These are phyloP conservation scores for Momotus momota DNA, from an alignment of 2,797 vertebrate genomes.

Conservation along the genomic window DNA sequence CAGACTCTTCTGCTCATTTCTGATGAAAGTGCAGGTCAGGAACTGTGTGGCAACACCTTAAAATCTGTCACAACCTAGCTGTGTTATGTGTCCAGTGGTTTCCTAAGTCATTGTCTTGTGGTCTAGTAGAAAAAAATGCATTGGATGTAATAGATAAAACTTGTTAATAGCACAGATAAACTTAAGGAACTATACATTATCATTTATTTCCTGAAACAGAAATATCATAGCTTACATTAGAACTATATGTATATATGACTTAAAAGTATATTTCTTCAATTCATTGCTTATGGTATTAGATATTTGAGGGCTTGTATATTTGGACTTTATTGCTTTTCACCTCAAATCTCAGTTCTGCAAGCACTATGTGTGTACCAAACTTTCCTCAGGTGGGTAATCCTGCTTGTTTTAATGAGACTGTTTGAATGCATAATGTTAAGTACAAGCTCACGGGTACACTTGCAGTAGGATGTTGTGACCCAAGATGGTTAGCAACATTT, in stretches of 20 bases:
- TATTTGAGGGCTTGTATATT: neutral
- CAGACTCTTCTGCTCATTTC: neutral
- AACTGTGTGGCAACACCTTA: neutral
- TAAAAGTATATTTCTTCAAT: neutral
- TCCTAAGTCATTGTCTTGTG: neutral
- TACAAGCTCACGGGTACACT: neutral
- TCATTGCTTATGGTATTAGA: neutral
- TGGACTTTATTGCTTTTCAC: neutral
- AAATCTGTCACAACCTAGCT: neutral
- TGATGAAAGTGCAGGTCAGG: neutral
- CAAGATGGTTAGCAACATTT: neutral
- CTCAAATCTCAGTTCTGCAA: neutral
- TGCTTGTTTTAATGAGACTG: neutral
- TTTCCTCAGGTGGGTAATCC: neutral
- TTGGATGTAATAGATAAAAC: neutral
- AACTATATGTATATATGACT: neutral
- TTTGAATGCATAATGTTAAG: neutral
- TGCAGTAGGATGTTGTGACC: neutral
- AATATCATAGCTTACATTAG: neutral
- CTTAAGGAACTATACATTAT: neutral
- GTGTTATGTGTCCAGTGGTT: neutral
- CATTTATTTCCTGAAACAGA: neutral
- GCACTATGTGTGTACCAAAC: neutral
- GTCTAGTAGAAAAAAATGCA: neutral
- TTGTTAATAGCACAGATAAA: neutral